These are phyloP conservation scores for Spodoptera exigua DNA, from an alignment of 2,888 invertebrate genomes.

Conservation along the genomic window DNA sequence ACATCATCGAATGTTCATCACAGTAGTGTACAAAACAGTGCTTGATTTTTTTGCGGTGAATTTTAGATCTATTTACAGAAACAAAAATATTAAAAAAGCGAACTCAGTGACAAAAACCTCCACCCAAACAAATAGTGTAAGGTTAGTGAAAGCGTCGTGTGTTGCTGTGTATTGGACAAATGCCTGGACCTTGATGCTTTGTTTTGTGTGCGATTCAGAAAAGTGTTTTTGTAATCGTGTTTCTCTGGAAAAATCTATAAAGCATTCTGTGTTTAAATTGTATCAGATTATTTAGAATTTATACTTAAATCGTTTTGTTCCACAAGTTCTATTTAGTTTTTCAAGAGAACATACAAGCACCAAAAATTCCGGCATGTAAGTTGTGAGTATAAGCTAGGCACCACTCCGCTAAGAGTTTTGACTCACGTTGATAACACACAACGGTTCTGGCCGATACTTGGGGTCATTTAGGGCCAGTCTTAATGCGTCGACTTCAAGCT, in stretches of 20 bases:
- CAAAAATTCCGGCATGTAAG: conserved; percentile 19
- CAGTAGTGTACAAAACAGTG: conserved; percentile 18
- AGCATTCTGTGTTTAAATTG: too few species aligned
- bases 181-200: conserved; percentile 21
- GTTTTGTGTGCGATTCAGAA: background rate
- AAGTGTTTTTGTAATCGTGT: too few species aligned
- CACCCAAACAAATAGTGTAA: conserved; percentile 20
- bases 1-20: conserved; percentile 25
- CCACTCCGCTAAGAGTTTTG: conserved; percentile 62
- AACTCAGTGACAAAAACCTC: conserved; percentile 31
- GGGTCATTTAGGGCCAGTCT: conserved; percentile 90
- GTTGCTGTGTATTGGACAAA: conserved; percentile 38
- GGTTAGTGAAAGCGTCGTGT: conserved; percentile 46
- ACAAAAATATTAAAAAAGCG: conserved; percentile 29
- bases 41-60: conserved; percentile 31
- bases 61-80: conserved; percentile 41
- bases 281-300: too few species aligned
- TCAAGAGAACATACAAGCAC: background rate
- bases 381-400: conserved; percentile 56
- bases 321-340: too few species aligned
- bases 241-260: too few species aligned
- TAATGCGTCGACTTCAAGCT: conserved; percentile 88
- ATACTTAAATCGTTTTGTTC: too few species aligned
- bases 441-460: conserved; percentile 90
- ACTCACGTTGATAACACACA: conserved; percentile 92